Conservation (phyloP, 2,888 invertebrate species). For the Eupeodes luniger region DNA sequence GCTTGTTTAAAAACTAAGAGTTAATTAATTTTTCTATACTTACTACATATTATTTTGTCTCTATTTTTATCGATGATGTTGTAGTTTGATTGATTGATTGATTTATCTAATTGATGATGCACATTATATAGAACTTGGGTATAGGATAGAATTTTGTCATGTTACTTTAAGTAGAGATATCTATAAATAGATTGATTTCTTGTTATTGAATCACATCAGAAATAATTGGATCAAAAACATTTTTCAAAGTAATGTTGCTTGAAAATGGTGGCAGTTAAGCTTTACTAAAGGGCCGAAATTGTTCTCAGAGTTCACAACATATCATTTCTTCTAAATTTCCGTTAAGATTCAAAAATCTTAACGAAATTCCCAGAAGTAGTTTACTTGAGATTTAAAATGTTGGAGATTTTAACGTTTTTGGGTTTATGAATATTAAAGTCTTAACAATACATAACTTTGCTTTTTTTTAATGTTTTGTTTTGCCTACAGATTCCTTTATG, state of each 20-base stretch:
- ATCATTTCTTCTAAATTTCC: too few species aligned
- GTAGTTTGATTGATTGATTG: slow-evolving; percentile 3
- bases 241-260: neutral
- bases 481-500: too few species aligned
- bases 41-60: neutral
- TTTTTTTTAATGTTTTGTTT: too few species aligned
- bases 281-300: too few species aligned
- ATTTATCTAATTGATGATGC: neutral
- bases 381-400: too few species aligned
- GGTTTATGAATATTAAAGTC: too few species aligned
- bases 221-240: neutral
- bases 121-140: neutral
- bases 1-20: slow-evolving; percentile 16
- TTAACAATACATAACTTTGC: too few species aligned
- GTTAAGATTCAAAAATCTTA: too few species aligned
- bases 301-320: too few species aligned
- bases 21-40: neutral
- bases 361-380: too few species aligned
- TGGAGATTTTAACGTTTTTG: too few species aligned
- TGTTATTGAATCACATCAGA: neutral
- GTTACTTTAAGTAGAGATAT: neutral
- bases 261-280: too few species aligned
- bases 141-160: neutral
- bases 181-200: neutral
- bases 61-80: slow-evolving; percentile 8